A percentile compares a stretch with the other conserved stretches of the same genome.
Evolutionary conservation across 2,888 invertebrate species (phyloP).

Genomic region (Himalopsyche japonica): DNA sequence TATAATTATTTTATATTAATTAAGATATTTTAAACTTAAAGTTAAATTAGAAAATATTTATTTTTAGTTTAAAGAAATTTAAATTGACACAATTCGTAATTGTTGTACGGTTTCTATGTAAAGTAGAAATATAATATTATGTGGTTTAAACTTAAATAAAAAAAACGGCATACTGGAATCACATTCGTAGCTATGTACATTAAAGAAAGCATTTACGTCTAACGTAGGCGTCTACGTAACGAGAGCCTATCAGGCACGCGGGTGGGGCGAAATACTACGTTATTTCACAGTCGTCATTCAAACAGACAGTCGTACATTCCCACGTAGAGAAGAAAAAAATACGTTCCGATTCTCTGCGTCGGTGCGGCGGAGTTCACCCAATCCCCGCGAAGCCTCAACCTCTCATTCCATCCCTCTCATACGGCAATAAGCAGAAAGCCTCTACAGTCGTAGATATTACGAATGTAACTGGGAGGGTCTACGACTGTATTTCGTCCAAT

Average conservation of each 20-base stretch:
- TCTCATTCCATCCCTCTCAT: conserved; percentile 57
- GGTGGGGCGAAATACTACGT: conserved; percentile 12
- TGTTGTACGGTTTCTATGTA: no score
- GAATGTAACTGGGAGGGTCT: conserved; percentile 52
- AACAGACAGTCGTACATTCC: conserved; percentile 50
- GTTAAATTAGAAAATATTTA: no score
- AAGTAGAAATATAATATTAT: no score
- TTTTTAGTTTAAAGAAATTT: no score
- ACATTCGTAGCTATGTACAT: neutral
- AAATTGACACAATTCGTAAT: no score
- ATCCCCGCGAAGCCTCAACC: conserved; percentile 55
- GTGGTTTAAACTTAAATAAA: no score
- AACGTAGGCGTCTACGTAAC: neutral
- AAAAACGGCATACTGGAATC: no score
- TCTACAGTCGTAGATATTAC: conserved; percentile 57
- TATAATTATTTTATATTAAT: no score
- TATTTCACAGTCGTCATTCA: conserved; percentile 49
- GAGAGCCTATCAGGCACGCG: conserved; percentile 20
- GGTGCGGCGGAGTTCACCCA: conserved; percentile 36
- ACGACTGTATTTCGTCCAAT: conserved; percentile 47
- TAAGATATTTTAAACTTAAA: no score
- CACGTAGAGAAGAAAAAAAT: conserved; percentile 43
- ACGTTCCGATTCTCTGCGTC: conserved; percentile 32
- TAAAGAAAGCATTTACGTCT: neutral
- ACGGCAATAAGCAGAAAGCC: conserved; percentile 42